phyloP scores from a whole-genome alignment of 2,113 vertebrate genomes.

The Tichodroma muraria region DNA sequence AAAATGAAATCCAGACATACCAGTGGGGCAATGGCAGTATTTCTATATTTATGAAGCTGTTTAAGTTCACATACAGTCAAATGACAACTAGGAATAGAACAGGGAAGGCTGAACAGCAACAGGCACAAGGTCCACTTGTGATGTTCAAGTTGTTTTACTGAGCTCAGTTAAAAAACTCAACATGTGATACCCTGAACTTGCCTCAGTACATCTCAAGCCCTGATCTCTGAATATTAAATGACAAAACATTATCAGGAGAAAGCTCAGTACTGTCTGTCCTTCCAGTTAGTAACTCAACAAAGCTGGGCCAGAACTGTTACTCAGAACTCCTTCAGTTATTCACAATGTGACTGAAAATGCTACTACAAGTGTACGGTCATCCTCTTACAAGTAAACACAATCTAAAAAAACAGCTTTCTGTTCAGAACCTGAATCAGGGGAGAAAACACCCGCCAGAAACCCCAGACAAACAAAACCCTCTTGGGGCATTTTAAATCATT shows the following conservation, averaged over 20 bases:
- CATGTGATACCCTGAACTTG: neutral
- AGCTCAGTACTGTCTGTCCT: neutral
- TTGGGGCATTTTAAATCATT: neutral
- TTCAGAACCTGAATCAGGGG: neutral
- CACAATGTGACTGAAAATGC: neutral
- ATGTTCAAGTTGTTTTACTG: neutral
- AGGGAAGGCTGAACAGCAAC: neutral
- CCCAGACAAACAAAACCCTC: neutral
- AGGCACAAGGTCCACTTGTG: neutral
- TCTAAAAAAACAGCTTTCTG: neutral
- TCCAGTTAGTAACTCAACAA: neutral
- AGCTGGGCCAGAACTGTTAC: neutral
- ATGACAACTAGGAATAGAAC: neutral
- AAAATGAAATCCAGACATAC: neutral
- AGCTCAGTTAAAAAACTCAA: neutral
- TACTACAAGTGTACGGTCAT: neutral
- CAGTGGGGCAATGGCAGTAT: neutral
- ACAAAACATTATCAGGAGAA: neutral
- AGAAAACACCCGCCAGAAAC: neutral
- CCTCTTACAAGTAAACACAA: neutral
- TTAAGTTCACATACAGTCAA: conserved; percentile 1
- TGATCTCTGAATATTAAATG: neutral
- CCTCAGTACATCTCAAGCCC: neutral
- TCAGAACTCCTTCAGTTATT: neutral
- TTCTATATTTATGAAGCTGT: neutral